Evolutionary conservation across 2,797 vertebrate species (phyloP).

Genomic region (Delichon dasypus): DNA sequence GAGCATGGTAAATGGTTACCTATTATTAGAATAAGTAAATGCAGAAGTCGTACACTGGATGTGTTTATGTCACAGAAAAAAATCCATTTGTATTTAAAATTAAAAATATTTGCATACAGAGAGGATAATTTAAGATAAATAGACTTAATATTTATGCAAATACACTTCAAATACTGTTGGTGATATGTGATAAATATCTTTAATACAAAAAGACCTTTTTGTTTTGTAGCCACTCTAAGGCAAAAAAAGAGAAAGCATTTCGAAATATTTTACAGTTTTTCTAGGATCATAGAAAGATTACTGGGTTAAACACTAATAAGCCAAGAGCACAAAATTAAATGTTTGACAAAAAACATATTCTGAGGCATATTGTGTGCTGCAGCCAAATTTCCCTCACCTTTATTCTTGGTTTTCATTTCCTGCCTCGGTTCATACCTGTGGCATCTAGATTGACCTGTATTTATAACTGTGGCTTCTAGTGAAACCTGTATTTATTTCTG

Average conservation of each 20-base stretch:
- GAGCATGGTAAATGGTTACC: not conserved
- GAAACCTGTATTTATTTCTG: not conserved
- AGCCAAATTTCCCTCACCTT: not conserved
- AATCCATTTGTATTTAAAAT: conserved; percentile 42
- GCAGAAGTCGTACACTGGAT: not conserved
- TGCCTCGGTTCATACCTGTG: not conserved
- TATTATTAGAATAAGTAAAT: conserved; percentile 40
- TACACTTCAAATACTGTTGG: conserved; percentile 1
- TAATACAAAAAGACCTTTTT: conserved; percentile 24
- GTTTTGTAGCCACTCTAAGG: conserved; percentile 1
- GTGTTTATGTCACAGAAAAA: conserved; percentile 8
- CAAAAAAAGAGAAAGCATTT: not conserved
- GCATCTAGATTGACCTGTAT: not conserved
- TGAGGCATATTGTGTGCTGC: not conserved
- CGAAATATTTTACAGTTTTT: conserved; percentile 8
- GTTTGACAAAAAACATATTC: not conserved
- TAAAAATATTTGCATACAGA: not conserved
- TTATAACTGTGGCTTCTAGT: not conserved
- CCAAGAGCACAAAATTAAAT: not conserved
- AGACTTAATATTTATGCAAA: conserved; percentile 46
- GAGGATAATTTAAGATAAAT: conserved; percentile 42
- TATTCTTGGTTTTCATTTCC: not conserved
- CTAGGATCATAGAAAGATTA: not conserved
- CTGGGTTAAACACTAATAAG: not conserved
- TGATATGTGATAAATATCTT: conserved; percentile 54